phyloP scores from a whole-genome alignment of 2,113 vertebrate species.

The Saccopteryx leptura region DNA sequence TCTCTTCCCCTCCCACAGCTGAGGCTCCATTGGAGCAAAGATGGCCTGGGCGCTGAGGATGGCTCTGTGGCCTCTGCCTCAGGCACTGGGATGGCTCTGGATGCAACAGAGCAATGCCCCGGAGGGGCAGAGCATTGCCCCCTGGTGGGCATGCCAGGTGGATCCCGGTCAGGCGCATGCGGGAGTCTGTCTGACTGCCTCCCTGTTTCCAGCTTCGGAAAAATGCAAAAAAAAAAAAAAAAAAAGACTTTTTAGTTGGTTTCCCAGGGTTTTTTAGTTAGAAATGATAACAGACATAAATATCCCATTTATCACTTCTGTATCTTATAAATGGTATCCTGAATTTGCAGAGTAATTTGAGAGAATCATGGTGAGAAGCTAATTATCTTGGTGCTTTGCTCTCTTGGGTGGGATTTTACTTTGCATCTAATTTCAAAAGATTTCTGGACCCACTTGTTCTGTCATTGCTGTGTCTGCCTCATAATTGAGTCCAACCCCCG shows the following conservation, averaged over 20 bases:
- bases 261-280: constrained; percentile 8
- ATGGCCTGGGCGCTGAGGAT: too few relatives aligned
- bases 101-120: too few relatives aligned
- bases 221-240: too few relatives aligned
- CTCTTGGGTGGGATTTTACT: not conserved
- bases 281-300: constrained; percentile 36
- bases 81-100: too few relatives aligned
- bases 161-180: too few relatives aligned
- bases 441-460: not conserved
- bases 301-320: not conserved
- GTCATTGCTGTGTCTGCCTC: not conserved
- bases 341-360: constrained; percentile 26
- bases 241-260: not conserved
- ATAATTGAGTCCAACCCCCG: not conserved
- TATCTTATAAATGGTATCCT: not conserved
- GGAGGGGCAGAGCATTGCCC: too few relatives aligned
- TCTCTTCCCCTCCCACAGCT: too few relatives aligned
- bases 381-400: not conserved
- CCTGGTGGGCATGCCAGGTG: too few relatives aligned
- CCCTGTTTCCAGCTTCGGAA: too few relatives aligned
- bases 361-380: not conserved
- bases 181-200: too few relatives aligned
- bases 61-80: too few relatives aligned
- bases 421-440: not conserved
- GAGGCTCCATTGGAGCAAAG: too few relatives aligned